Evolutionary conservation across 2,797 vertebrate species (phyloP), one percentile per base, ranked within the genome.

Genomic region (Triplophysa bombifrons): DNA sequence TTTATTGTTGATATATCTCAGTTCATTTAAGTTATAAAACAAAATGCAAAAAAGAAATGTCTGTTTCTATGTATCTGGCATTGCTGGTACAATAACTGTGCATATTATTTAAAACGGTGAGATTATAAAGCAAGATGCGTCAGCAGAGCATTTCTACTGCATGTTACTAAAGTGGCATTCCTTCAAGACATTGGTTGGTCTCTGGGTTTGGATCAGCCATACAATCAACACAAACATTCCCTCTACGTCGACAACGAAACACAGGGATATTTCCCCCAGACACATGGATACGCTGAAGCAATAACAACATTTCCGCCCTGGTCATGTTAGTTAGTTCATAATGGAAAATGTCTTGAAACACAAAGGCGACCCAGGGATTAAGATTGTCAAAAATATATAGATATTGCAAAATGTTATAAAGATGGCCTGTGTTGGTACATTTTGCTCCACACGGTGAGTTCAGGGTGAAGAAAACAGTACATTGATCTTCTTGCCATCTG

Each of bases 401-500:
- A 20, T 56, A 56, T 19, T 30, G 14, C 1, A 38, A n/a, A 56
- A 72, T 72, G 48, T 25, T 20, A 1, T 34, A 55, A 34, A 0
- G 12, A 22, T 55, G 69, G 3, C 0, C 2, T 14, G 25, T 3
- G 16, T 55, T 11, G 9, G 50, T 1, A 17, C 69, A 72, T 34
- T 27, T 55, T 34, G 22, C 1, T 11, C 17, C 25, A 55, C 69
- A 72, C 9, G 69, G 69, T 13, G 69, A 55, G 51, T 53, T 10
- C 4, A 38, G 27, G 38, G 69, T 53, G 17, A 55, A 72, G 69
- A 72, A 72, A n/a, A 72, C 50, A 27, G 55, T 51, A 27, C 51
- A 72, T 19, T 19, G 4, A 8, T 64, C 0, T 9, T 4, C 0
- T 11, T 6, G 16, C 50, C 34, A 34, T 34, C 41, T 69, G 11